Conservation (phyloP, 2,797 vertebrate species). For the Adrianichthys oophorus region DNA sequence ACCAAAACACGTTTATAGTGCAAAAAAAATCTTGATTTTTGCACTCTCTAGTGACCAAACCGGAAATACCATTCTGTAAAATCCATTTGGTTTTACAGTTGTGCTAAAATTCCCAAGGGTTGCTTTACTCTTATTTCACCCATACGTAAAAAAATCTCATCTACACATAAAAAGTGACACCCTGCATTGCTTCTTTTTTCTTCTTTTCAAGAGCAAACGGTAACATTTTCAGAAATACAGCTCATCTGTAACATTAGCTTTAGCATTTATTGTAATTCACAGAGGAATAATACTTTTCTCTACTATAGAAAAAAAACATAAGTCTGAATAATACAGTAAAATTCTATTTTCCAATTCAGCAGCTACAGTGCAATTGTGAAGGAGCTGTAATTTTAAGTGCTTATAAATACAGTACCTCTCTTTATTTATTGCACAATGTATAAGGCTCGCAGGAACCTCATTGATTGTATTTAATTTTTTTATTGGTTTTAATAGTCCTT, state of each 20-base stretch:
- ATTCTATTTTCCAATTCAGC: conserved; percentile 4
- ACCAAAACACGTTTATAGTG: conserved; percentile 37
- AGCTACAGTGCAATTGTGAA: conserved; percentile 19
- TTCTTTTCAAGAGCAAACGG: conserved; percentile 15
- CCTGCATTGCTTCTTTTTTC: conserved; percentile 27
- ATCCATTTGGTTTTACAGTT: conserved; percentile 55
- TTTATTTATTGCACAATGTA: conserved; percentile 67
- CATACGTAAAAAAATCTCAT: conserved; percentile 40
- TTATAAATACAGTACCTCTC: conserved; percentile 32
- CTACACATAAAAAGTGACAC: conserved; percentile 42
- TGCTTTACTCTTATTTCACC: no score
- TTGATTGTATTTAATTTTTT: conserved; percentile 30
- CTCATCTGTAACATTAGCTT: conserved; percentile 13
- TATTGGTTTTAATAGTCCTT: not conserved
- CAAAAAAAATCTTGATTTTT: conserved; percentile 43
- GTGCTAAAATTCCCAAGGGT: conserved; percentile 47
- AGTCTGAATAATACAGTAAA: conserved; percentile 8
- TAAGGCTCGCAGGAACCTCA: conserved; percentile 48
- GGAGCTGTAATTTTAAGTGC: conserved; percentile 32
- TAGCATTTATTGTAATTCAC: conserved; percentile 20
- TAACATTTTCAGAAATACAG: conserved; percentile 27
- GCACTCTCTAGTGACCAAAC: conserved; percentile 56
- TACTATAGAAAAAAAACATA: not conserved
- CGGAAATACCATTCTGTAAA: conserved; percentile 43
- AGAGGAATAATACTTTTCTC: conserved; percentile 18